Conservation (phyloP, 2,113 vertebrate genomes). For the Calidris pygmaea region DNA sequence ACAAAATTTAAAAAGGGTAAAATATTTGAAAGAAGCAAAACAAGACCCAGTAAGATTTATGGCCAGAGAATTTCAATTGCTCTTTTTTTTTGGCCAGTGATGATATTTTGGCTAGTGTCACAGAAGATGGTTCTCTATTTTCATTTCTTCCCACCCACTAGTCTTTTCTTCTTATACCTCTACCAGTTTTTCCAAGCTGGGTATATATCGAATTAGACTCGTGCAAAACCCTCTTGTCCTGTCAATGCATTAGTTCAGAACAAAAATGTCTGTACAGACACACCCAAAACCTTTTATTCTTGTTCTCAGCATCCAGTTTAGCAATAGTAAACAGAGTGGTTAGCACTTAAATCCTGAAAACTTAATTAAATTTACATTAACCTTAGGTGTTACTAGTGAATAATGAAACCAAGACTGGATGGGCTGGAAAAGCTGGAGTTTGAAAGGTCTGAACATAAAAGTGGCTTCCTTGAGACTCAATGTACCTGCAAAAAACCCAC, state of each 20-base stretch:
- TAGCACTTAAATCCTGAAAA: neutral
- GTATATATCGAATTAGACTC: neutral
- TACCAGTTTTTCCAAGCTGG: neutral
- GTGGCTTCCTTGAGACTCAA: neutral
- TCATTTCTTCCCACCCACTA: neutral
- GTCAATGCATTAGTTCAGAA: neutral
- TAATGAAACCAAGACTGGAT: neutral
- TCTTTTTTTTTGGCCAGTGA: neutral
- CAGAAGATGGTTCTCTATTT: neutral
- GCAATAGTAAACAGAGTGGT: neutral
- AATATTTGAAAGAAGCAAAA: neutral
- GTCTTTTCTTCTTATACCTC: neutral
- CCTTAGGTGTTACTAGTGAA: neutral
- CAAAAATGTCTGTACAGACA: neutral
- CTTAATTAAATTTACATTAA: constrained; percentile 19
- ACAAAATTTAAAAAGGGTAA: neutral
- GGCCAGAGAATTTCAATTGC: neutral
- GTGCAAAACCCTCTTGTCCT: neutral
- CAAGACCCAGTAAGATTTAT: neutral
- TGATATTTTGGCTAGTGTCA: neutral
- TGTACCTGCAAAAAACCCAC: neutral
- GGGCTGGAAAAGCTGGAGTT: neutral
- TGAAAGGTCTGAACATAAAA: neutral
- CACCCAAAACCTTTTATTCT: neutral
- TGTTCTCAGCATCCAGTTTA: neutral